A percentile compares a stretch with the other conserved stretches of the same genome.
These are phyloP conservation scores for Muschampia plurimacula DNA, from an alignment of 2,888 invertebrate genomes.

Conservation along the genomic window DNA sequence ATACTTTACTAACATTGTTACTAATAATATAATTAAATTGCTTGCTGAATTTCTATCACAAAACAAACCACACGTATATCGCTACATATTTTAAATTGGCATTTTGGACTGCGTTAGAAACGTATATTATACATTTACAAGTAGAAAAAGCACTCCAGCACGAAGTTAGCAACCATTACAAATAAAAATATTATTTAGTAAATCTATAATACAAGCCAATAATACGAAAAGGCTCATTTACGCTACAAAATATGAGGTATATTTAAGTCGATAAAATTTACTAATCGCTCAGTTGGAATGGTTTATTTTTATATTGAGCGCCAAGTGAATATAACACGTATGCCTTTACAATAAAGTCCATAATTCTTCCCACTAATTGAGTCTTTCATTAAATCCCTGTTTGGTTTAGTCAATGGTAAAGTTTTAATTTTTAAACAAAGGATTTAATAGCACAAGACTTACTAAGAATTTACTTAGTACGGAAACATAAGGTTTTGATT, in stretches of 20 bases:
- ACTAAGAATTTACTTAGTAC: too few relatives aligned
- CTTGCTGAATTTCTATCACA: constrained; percentile 8
- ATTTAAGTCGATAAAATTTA: constrained; percentile 53
- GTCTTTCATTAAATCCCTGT: constrained; percentile 24
- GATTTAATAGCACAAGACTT: neutral
- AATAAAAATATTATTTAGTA: constrained; percentile 50
- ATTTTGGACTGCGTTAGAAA: constrained; percentile 53
- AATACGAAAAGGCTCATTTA: constrained; percentile 61
- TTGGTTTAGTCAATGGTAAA: constrained; percentile 7
- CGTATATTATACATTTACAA: constrained; percentile 47
- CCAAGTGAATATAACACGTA: constrained; percentile 28
- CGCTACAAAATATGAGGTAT: constrained; percentile 83
- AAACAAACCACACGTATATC: constrained; percentile 30
- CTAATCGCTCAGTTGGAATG: constrained; percentile 34
- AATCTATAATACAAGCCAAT: constrained; percentile 61
- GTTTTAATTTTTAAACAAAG: neutral
- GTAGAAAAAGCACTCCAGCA: constrained; percentile 51
- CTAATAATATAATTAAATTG: neutral
- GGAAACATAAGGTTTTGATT: neutral
- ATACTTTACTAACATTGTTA: neutral
- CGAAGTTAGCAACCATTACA: constrained; percentile 53
- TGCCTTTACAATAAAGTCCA: neutral
- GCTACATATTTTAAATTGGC: constrained; percentile 52
- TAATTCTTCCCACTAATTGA: constrained; percentile 6
- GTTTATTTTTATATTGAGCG: constrained; percentile 26